Base-by-base conservation (phyloP, 2,888 invertebrate species). In the Thecocarcelia acutangulata region DNA sequence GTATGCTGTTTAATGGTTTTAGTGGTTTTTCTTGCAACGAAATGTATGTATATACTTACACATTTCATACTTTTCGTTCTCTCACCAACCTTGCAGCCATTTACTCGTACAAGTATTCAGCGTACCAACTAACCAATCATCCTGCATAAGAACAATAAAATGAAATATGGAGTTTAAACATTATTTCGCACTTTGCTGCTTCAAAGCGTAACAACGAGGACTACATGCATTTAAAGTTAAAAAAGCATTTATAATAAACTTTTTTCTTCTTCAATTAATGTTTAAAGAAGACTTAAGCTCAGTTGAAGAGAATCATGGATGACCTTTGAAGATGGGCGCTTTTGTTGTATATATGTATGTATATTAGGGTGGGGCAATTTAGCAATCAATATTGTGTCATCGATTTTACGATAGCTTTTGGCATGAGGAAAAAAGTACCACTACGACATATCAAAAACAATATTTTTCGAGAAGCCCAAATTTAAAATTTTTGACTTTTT, bases 151-250 rank as follows among this genome's bases (percentile, higher is more conserved):
- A 21, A 69, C 54, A 64, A 59, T 42, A 70, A 59, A 69, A 77
- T 78, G 64, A 82, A 78, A 58, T 64, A 80, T 77, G 82, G 50
- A 84, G 74, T 80, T 74, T 66, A 52, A 77, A 83, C 63, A 83
- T 73, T 56, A 78, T 83, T 83, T 84, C 63, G 68, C 75, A 83
- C 80, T 83, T 84, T 83, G 48, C 75, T 59, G 77, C 78, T 78
- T 75, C 64, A 74, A 24, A 77, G 69, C 69, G 73, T 69, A 64
- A 75, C 54, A 33, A 48, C 33, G 21, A 73, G 40, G 13, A 28
- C 54, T 66, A 37, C 44, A 54, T 64, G 59, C 46, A 61, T 68
- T 81, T 56, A 52, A 72, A 44, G 19, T 40, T 54, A 19, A 80
- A 75, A 66, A 70, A 24, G 42, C 33, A 33, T 33, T 33, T 33